Evolutionary conservation across 2,797 vertebrate genomes (phyloP).

Genomic region (Momotus momota): DNA sequence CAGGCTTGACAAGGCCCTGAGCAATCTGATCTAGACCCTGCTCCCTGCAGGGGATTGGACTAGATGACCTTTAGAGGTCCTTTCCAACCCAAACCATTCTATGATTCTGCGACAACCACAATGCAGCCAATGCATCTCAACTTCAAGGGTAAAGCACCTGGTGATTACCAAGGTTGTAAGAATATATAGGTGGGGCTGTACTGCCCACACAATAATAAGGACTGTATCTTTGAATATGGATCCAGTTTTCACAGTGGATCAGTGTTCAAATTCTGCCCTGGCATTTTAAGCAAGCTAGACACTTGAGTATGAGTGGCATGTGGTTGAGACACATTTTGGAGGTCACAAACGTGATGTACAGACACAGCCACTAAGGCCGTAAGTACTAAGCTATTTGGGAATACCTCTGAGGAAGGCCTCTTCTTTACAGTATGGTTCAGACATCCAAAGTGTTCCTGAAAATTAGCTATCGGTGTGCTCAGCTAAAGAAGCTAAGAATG

Average conservation of each 20-base stretch:
- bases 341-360: background rate
- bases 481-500: background rate
- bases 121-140: background rate
- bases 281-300: background rate
- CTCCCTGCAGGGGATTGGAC: too few relatives aligned
- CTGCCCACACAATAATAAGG: background rate
- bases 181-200: background rate
- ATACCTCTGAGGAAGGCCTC: background rate
- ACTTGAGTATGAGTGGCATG: background rate
- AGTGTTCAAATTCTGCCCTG: background rate
- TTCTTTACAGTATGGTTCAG: background rate
- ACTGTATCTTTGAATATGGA: background rate
- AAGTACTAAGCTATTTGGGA: background rate
- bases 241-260: background rate
- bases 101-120: background rate
- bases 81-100: too few relatives aligned
- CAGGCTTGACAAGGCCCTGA: too few relatives aligned
- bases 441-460: background rate
- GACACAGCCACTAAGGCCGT: background rate
- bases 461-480: background rate
- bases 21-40: too few relatives aligned
- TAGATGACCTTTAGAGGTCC: too few relatives aligned
- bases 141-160: background rate
- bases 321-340: background rate
- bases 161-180: background rate